Base-by-base conservation (phyloP, 2,113 vertebrate genomes). In the Gopherus flavomarginatus region DNA sequence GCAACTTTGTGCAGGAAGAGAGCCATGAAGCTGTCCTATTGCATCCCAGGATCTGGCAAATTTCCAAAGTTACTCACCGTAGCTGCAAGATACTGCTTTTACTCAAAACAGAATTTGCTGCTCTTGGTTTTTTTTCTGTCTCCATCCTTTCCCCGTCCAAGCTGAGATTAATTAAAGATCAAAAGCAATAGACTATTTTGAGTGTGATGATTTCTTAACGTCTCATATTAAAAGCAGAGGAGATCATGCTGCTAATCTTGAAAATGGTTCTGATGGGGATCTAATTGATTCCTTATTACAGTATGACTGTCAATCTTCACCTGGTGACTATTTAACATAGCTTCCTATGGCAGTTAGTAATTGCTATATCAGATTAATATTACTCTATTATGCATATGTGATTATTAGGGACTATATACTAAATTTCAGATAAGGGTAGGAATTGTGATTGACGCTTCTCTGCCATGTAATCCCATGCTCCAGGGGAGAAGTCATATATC, bases 111-210 rank as follows among this genome's bases (percentile, higher is more conserved):
- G n/a, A 95, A 53, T 44, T 88, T 92, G 9, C 29, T 10, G 4
- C 72, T 89, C 87, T 90, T 75, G 86, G 27, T 38, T 50, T 92
- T 78, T 86, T 78, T 86, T 85, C 75, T 96, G 50, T 83, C 35
- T 83, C 86, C 16, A 26, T 90, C 72, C 59, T 95, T 62, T 53
- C 86, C 52, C 81, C 53, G 91, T 93, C 38, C 35, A 81, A 91
- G 62, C 57, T 24, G 62, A 80, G 90, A 85, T 92, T 95, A 96
- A 94, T 97, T 94, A 94, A 87, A 96, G 84, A 96, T 95, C 92
- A 97, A 95, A 97, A 92, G 86, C 50, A 94, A 81, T 75, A 42
- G 65, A 1, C 84, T 72, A 62, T 95, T 95, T 90, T 96, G 95
- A 90, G 31, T 54, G 50, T 26, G 42, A 90, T 75, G 75, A 83